phyloP scores from a whole-genome alignment of 64 coral and sea anemone species.

The Montipora foliosa region DNA sequence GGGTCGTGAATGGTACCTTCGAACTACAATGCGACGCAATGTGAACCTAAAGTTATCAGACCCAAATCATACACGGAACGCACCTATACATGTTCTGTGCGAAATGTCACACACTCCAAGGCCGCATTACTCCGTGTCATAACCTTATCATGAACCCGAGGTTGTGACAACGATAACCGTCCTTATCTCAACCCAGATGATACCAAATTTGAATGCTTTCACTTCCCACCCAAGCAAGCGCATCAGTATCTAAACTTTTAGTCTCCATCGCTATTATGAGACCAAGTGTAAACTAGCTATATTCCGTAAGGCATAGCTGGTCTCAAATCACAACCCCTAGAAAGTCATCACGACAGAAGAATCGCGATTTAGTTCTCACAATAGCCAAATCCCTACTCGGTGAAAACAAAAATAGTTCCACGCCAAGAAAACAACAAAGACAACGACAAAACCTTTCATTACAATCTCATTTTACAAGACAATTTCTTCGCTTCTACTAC shows the following conservation, averaged over 20 bases:
- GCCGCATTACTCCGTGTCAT: not conserved
- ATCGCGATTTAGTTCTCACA: not conserved
- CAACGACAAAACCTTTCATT: conserved; percentile 13
- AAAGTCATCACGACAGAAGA: too few relatives aligned
- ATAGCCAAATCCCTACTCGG: too few relatives aligned
- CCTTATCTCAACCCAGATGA: not conserved
- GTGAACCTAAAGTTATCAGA: too few relatives aligned
- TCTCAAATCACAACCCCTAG: not conserved
- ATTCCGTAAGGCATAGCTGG: not conserved
- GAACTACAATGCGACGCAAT: too few relatives aligned
- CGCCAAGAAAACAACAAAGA: conserved; percentile 27
- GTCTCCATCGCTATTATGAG: too few relatives aligned
- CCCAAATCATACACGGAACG: too few relatives aligned
- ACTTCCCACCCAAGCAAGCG: not conserved
- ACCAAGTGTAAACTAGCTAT: not conserved
- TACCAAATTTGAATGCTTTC: too few relatives aligned
- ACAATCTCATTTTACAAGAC: conserved; percentile 19
- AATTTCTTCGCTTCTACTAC: not conserved
- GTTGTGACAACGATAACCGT: too few relatives aligned
- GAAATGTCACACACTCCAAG: not conserved
- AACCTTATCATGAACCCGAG: not conserved
- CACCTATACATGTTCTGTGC: too few relatives aligned
- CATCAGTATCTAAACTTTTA: too few relatives aligned
- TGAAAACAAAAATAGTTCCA: not conserved
- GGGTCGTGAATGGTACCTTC: too few relatives aligned